Conservation (phyloP, 2,888 invertebrate species). For the Elegia similella region DNA sequence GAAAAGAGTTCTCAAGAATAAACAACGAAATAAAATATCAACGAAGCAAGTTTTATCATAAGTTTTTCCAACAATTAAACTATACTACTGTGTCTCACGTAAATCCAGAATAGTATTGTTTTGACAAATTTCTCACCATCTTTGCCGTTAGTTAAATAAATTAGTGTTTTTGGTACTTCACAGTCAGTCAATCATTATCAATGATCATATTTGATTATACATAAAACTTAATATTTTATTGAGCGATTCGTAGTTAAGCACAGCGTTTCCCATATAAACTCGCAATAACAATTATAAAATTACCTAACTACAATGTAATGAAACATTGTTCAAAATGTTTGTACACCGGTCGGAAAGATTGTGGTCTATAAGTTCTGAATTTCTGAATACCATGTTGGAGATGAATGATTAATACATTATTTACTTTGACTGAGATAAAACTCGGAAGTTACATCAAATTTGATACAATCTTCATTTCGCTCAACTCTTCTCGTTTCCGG, state of each 20-base stretch:
- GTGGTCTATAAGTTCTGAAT: too few relatives aligned
- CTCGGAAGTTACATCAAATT: too few relatives aligned
- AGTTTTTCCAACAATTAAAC: constrained; percentile 19
- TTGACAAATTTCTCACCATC: background rate
- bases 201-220: too few relatives aligned
- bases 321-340: too few relatives aligned
- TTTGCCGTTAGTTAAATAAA: background rate
- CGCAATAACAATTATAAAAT: background rate
- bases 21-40: constrained; percentile 17
- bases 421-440: too few relatives aligned
- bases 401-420: too few relatives aligned
- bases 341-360: too few relatives aligned
- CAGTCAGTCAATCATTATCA: background rate
- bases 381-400: too few relatives aligned
- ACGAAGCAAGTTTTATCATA: constrained; percentile 19
- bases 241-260: background rate
- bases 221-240: too few relatives aligned
- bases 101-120: constrained; percentile 23
- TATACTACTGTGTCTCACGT: constrained; percentile 15
- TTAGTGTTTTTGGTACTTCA: background rate
- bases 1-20: constrained; percentile 7
- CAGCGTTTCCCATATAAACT: background rate
- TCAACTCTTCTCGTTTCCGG: too few relatives aligned
- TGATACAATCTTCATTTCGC: too few relatives aligned
- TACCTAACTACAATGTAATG: too few relatives aligned